These are phyloP conservation scores for Oryzias sinensis DNA, from an alignment of 2,797 vertebrate genomes.

Conservation along the genomic window DNA sequence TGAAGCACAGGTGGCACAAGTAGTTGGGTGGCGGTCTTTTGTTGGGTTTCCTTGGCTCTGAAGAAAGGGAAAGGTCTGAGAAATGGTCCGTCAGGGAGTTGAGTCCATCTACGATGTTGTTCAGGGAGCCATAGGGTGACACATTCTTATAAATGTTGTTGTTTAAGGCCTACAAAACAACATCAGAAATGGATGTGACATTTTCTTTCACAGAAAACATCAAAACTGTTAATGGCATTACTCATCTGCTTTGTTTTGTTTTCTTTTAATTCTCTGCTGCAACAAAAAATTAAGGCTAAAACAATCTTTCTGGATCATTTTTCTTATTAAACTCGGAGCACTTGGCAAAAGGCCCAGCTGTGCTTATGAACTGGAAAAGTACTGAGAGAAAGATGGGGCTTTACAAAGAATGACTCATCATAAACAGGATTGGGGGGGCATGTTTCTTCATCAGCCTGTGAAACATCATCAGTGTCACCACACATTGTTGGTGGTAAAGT, in stretches of 20 bases:
- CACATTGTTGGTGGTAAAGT: constrained; percentile 59
- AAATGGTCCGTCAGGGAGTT: constrained; percentile 98
- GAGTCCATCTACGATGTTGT: constrained; percentile 98
- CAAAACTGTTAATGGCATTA: constrained; percentile 18
- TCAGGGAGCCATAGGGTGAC: constrained; percentile 95
- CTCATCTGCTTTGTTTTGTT: constrained; percentile 27
- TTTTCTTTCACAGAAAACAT: background rate
- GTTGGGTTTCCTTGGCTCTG: constrained; percentile 95
- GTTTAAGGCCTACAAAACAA: constrained; percentile 84
- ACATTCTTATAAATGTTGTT: constrained; percentile 93
- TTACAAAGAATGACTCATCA: constrained; percentile 71
- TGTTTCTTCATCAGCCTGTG: constrained; percentile 56
- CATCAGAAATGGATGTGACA: constrained; percentile 1
- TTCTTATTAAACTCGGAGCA: constrained; percentile 73
- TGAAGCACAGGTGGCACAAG: constrained; percentile 98
- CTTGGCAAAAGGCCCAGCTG: constrained; percentile 74
- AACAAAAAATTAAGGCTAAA: constrained; percentile 17
- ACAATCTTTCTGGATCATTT: constrained; percentile 50
- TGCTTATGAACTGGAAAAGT: constrained; percentile 74
- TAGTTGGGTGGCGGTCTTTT: constrained; percentile 98
- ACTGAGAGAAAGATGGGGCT: constrained; percentile 68
- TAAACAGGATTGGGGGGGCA: constrained; percentile 68
- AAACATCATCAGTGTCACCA: constrained; percentile 66
- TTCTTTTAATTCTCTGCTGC: constrained; percentile 41
- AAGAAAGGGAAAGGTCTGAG: constrained; percentile 94